phyloP scores from a whole-genome alignment of 2,888 invertebrate species.

The Eumacrocentrus americanus region DNA sequence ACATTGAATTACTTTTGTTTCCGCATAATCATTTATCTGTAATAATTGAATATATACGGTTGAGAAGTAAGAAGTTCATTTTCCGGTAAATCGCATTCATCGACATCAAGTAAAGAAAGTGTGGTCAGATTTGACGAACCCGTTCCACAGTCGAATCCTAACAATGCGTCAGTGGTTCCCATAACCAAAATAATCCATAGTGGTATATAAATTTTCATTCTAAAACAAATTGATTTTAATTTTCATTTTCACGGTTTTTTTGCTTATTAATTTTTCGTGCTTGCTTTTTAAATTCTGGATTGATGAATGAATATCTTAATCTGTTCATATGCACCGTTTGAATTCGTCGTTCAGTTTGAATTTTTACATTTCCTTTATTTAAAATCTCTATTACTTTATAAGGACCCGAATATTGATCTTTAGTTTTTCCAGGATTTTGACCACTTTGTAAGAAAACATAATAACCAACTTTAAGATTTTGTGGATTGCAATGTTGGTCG shows the following conservation, averaged over 20 bases:
- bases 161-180: neutral
- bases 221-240: neutral
- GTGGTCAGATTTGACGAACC: conserved; percentile 23
- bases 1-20: conserved; percentile 18
- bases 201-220: neutral
- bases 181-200: neutral
- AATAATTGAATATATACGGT: conserved; percentile 4
- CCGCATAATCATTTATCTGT: conserved; percentile 19
- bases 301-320: conserved; percentile 18
- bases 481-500: conserved; percentile 13
- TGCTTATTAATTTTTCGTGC: conserved; percentile 5
- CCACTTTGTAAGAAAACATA: conserved; percentile 26
- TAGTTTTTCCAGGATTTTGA: conserved; percentile 25
- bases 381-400: conserved; percentile 24
- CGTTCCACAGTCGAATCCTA: conserved; percentile 27
- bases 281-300: neutral
- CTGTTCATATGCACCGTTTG: conserved; percentile 18
- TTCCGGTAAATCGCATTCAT: conserved; percentile 6
- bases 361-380: conserved; percentile 13
- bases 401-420: conserved; percentile 29
- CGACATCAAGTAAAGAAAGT: conserved; percentile 6
- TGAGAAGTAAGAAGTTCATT: neutral
- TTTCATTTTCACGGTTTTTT: neutral
- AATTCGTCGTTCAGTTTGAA: conserved; percentile 10
- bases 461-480: conserved; percentile 19